Evolutionary conservation across 2,888 invertebrate genomes (phyloP).

Genomic region (Disparrhopalites patrizii): DNA sequence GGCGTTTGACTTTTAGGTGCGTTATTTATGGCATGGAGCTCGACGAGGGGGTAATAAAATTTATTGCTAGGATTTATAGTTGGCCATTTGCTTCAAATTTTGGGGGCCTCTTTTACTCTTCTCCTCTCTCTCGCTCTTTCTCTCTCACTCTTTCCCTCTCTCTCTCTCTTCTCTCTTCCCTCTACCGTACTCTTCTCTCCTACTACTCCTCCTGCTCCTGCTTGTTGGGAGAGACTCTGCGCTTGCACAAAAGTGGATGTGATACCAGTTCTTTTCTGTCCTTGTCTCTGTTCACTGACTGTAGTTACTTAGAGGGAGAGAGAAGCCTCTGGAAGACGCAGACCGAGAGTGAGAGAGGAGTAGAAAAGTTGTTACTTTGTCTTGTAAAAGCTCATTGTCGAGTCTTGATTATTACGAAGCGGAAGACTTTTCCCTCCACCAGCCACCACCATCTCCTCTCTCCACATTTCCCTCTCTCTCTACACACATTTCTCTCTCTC

Average conservation of each 20-base stretch:
- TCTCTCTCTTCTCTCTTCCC: slow-evolving; percentile 15
- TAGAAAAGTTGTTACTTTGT: slow-evolving; percentile 24
- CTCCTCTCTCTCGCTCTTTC: slow-evolving; percentile 3
- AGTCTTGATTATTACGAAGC: slow-evolving; percentile 25
- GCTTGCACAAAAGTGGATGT: slow-evolving; percentile 39
- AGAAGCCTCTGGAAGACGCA: too few species aligned
- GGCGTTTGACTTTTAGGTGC: slow-evolving; percentile 49
- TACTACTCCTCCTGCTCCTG: too few species aligned
- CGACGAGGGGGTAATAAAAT: slow-evolving; percentile 49
- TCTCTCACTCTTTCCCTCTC: slow-evolving; percentile 7
- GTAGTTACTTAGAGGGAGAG: neutral
- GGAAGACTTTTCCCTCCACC: neutral
- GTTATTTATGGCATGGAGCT: slow-evolving; percentile 49
- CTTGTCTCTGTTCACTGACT: slow-evolving; percentile 34
- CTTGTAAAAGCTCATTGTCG: slow-evolving; percentile 28
- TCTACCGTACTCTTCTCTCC: slow-evolving; percentile 5
- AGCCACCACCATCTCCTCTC: neutral
- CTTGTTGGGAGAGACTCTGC: too few species aligned
- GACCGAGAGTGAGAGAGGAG: too few species aligned
- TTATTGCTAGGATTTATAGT: slow-evolving; percentile 49
- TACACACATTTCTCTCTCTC: too few species aligned
- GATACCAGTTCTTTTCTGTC: slow-evolving; percentile 35
- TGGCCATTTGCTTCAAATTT: slow-evolving; percentile 49
- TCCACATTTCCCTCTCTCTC: too few species aligned
- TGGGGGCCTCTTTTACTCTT: slow-evolving; percentile 36